Evolutionary conservation across 2,113 vertebrate genomes (phyloP).

Genomic region (Actenoides hombroni): DNA sequence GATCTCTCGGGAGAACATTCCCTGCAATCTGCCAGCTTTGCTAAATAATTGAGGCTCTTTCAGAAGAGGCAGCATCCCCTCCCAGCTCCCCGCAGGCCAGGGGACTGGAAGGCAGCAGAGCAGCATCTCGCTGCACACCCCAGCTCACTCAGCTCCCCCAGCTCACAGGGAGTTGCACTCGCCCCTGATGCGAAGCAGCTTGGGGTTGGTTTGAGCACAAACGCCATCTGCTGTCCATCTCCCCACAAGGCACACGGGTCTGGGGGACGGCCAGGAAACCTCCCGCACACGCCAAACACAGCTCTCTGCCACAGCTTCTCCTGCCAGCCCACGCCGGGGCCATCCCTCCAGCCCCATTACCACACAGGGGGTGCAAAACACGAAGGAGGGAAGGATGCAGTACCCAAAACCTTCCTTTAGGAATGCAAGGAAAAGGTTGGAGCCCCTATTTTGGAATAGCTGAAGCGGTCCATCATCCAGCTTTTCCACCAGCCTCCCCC

Average conservation of each 20-base stretch:
- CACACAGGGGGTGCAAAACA: not conserved
- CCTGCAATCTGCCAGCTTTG: not conserved
- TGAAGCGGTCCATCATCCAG: not conserved
- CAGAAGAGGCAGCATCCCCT: not conserved
- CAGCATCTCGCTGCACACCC: not conserved
- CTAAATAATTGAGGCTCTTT: not conserved
- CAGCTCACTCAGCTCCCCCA: accelerated
- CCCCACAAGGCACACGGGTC: accelerated
- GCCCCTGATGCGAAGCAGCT: accelerated
- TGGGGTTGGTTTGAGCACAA: accelerated
- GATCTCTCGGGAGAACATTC: not conserved
- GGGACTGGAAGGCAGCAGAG: not conserved
- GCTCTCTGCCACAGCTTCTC: not conserved
- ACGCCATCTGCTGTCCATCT: not conserved
- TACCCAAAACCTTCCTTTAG: not conserved
- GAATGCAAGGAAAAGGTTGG: not conserved
- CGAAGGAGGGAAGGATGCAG: not conserved
- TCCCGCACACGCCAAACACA: accelerated
- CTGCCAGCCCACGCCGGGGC: not conserved
- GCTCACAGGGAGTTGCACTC: accelerated
- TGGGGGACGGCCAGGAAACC: accelerated
- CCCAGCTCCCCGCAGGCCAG: not conserved
- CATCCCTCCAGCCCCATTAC: no score
- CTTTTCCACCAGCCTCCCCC: not conserved
- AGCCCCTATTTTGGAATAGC: accelerated